Conservation (phyloP, 1,140 invertebrate genomes). For the Solen grandis region DNA sequence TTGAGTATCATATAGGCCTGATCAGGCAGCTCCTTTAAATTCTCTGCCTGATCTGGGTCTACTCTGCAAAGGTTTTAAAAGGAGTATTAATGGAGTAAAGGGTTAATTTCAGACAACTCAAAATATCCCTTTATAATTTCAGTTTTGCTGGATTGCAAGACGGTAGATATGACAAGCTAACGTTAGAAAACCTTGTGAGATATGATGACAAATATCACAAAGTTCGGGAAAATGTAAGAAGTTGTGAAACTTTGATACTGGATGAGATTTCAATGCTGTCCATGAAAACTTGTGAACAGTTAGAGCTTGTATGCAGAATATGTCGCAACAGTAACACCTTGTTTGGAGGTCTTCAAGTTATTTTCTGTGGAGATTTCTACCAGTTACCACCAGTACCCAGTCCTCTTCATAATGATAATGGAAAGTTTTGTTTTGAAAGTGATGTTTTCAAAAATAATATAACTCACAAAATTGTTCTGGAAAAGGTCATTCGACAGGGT, state of each 20-base stretch:
- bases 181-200: not conserved
- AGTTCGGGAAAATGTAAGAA: constrained; percentile 1
- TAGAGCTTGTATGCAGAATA: not conserved
- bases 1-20: no score
- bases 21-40: no score
- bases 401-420: constrained; percentile 19
- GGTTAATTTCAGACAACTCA: no score
- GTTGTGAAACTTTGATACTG: not conserved
- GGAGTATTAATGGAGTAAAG: no score
- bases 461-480: not conserved
- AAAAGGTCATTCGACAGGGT: constrained; percentile 19
- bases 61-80: no score
- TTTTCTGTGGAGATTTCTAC: constrained; percentile 33
- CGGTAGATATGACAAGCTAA: not conserved
- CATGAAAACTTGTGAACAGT: constrained; percentile 1
- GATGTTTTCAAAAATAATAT: constrained; percentile 21
- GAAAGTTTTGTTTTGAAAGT: constrained; percentile 42
- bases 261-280: constrained; percentile 36
- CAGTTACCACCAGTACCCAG: constrained; percentile 21
- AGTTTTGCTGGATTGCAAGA: constrained; percentile 20
- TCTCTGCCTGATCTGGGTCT: no score
- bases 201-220: not conserved
- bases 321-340: not conserved
- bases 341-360: constrained; percentile 37
- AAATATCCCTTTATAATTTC: constrained; percentile 1